Evolutionary conservation across 92 coral and sea anemone species (phyloP).

Genomic region (Porites evermanni): DNA sequence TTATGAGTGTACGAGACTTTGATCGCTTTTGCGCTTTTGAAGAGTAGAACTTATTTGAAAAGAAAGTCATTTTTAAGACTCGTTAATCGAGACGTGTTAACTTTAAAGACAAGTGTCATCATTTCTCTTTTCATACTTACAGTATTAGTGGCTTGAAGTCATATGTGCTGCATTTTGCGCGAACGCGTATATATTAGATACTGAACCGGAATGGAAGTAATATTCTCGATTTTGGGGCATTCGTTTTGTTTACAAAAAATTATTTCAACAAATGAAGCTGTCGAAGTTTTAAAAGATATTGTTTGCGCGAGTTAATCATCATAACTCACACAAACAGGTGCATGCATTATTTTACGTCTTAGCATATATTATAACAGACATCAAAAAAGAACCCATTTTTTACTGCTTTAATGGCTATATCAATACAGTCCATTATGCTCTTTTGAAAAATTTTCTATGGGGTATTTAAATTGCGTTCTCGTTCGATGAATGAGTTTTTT

Average conservation of each 20-base stretch:
- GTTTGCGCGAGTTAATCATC: not conserved
- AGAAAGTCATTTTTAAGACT: constrained; percentile 14
- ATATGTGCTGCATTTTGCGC: not conserved
- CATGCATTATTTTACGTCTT: not conserved
- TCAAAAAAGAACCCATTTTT: constrained; percentile 20
- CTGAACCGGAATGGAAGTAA: not conserved
- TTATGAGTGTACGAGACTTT: not conserved
- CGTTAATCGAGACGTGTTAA: constrained; percentile 44
- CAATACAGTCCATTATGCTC: not conserved
- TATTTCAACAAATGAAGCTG: constrained; percentile 13
- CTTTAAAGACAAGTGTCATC: constrained; percentile 25
- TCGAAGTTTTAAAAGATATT: not conserved
- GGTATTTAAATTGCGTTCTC: not conserved
- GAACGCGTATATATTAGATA: not conserved
- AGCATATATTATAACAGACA: constrained; percentile 28
- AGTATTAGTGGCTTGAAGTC: constrained; percentile 7
- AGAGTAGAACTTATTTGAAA: constrained; percentile 17
- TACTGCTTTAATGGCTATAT: constrained; percentile 2
- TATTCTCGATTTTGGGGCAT: not conserved
- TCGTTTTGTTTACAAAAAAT: not conserved
- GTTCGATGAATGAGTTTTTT: not conserved
- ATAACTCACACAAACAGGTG: constrained; percentile 30
- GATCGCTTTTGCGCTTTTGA: constrained; percentile 15
- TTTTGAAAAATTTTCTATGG: not conserved
- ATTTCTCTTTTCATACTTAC: constrained; percentile 18